A percentile compares a stretch with the other conserved stretches of the same genome.
Conservation (phyloP, 37 sponge, comb jelly and placozoan genomes). For the Haliclona indistincta region DNA sequence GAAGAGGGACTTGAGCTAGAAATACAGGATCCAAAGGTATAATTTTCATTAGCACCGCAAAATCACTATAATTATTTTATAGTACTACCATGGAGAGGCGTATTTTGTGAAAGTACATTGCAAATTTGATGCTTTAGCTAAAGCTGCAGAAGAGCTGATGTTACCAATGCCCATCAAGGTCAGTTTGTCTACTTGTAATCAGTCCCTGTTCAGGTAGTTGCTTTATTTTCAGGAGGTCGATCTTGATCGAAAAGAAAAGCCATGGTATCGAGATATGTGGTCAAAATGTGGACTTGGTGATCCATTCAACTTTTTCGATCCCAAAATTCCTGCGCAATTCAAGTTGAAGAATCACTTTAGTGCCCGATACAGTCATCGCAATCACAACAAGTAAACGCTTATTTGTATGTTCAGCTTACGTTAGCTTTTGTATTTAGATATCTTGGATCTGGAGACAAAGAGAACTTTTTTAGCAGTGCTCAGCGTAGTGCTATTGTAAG, state of each 20-base stretch:
- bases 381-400: conserved; percentile 15
- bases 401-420: not conserved
- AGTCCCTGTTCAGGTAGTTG: not conserved
- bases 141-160: conserved; percentile 46
- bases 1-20: conserved; percentile 66
- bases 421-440: not conserved
- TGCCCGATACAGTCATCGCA: conserved; percentile 12
- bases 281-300: not conserved
- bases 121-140: conserved; percentile 23
- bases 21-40: conserved; percentile 49
- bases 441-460: not conserved
- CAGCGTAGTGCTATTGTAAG: conserved; percentile 15
- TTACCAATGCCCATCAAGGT: conserved; percentile 58
- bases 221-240: no score
- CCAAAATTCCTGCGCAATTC: conserved; percentile 14
- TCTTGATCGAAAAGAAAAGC: not conserved
- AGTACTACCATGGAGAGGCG: conserved; percentile 49
- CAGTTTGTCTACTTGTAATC: not conserved
- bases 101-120: conserved; percentile 62
- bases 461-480: conserved; percentile 24
- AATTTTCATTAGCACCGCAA: not conserved
- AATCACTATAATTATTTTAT: not conserved
- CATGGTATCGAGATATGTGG: not conserved
- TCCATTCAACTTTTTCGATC: conserved; percentile 7
- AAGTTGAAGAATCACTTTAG: conserved; percentile 5